A percentile compares a stretch with the other conserved stretches of the same genome.
Conservation (phyloP, 2,113 vertebrate species). For the Oriolus oriolus region DNA sequence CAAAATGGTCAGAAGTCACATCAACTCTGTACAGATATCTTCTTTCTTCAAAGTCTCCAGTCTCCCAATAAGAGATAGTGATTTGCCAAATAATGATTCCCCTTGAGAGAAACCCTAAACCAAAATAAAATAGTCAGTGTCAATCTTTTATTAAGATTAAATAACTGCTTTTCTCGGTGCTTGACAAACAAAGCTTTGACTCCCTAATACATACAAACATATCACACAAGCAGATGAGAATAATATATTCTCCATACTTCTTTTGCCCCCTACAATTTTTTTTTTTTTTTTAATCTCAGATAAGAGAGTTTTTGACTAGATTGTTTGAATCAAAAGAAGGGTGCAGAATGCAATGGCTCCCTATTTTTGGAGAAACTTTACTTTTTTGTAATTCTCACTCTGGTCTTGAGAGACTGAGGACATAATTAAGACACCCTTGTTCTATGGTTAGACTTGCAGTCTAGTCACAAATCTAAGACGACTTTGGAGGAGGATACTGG, state of each 20-base stretch:
- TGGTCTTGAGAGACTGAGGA: neutral
- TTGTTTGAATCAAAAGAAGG: neutral
- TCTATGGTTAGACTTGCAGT: neutral
- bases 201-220: neutral
- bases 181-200: neutral
- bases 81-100: neutral
- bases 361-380: neutral
- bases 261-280: rapidly evolving
- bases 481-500: neutral
- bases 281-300: neutral
- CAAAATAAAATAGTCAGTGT: neutral
- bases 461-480: neutral
- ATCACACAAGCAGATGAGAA: neutral
- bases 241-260: neutral
- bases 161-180: neutral
- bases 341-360: neutral
- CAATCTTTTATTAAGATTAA: neutral
- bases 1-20: neutral
- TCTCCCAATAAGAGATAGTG: neutral
- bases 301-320: neutral
- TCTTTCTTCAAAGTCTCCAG: neutral
- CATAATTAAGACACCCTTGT: neutral
- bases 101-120: neutral
- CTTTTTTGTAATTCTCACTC: neutral
- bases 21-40: neutral